phyloP scores from a whole-genome alignment of 2,888 invertebrate species.

The Drosophila lacicola region DNA sequence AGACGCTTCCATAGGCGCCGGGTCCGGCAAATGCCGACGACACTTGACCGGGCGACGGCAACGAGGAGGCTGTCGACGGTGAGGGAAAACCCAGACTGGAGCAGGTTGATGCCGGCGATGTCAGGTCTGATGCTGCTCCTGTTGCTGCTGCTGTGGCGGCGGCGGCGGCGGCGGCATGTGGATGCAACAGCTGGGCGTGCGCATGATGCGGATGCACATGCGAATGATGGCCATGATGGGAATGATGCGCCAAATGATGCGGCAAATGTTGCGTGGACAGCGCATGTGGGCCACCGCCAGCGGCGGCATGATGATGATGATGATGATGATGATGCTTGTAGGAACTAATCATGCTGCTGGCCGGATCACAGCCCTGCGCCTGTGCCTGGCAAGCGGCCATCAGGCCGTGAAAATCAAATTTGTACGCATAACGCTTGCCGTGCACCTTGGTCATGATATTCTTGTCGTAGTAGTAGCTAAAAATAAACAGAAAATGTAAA shows the following conservation, averaged over 20 bases:
- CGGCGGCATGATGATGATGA: slow-evolving; percentile 36
- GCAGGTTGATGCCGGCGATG: slow-evolving; percentile 78
- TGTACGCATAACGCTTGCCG: slow-evolving; percentile 97
- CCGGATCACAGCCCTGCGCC: slow-evolving; percentile 87
- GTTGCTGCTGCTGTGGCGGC: slow-evolving; percentile 11
- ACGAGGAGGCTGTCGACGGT: slow-evolving; percentile 75
- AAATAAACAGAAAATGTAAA: background rate
- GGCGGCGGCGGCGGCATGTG: slow-evolving; percentile 42
- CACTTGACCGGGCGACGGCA: slow-evolving; percentile 75
- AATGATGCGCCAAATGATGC: slow-evolving; percentile 56
- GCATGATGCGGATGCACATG: slow-evolving; percentile 52
- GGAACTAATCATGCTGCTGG: slow-evolving; percentile 83
- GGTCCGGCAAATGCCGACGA: slow-evolving; percentile 45
- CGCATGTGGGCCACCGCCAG: slow-evolving; percentile 54
- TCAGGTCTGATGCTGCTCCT: slow-evolving; percentile 42
- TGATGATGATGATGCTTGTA: slow-evolving; percentile 82
- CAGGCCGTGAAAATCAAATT: slow-evolving; percentile 97
- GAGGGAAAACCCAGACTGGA: slow-evolving; percentile 73
- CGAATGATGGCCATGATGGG: slow-evolving; percentile 49
- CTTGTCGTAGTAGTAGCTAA: slow-evolving; percentile 98
- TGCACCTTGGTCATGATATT: slow-evolving; percentile 99
- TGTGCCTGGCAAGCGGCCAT: slow-evolving; percentile 95
- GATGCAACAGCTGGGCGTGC: slow-evolving; percentile 45
- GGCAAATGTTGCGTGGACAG: slow-evolving; percentile 50
- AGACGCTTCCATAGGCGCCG: slow-evolving; percentile 13